Evolutionary conservation across 2,888 invertebrate genomes (phyloP), one percentile per base, ranked within the genome.

Genomic region (Resseliella maxima): DNA sequence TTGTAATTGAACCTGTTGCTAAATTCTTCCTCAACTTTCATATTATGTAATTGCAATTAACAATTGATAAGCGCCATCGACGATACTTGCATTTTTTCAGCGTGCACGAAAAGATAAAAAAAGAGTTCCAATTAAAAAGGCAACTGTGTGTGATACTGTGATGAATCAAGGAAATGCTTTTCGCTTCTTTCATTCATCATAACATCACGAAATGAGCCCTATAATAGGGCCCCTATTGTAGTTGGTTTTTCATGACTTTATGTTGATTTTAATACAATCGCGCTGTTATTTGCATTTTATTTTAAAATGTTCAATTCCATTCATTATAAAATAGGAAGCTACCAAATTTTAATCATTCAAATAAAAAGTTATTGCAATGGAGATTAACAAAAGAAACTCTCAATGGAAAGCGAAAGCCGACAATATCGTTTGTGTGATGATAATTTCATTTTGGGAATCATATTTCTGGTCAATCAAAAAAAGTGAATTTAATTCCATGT

Each of bases 21-120:
- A 21, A 83, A 83, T 38, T 83, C 83, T 83, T 38, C 83, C 24
- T 83, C 83, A 83, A 38, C 38, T 83, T 83, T 83, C 83, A 83
- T 83, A n/a, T 83, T 38, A 83, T 83, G 38, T 38, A 83, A 83
- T 0, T 83, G 83, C 83, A 83, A 83, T 38, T 83, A 72, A 72
- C 3, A 72, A 15, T 18, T 72, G 72, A 72, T 72, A 72, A 35
- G 72, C 72, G 72, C 72, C 72, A 72, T 72, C 35, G 31, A n/a
- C 41, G 15, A 72, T n/a, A 31, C 21, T 27, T 35, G 72, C 15
- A 72, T 72, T 8, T 72, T 35, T 31, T 35, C 12, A 31, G 6
- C 31, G 31, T 15, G 31, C 72, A 72, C 72, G 72, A 72, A 72
- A 72, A 27, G 72, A 72, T 72, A 72, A 10, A 72, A 35, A 15